Conservation (phyloP, 2,888 invertebrate species). For the Julus scandinavius region DNA sequence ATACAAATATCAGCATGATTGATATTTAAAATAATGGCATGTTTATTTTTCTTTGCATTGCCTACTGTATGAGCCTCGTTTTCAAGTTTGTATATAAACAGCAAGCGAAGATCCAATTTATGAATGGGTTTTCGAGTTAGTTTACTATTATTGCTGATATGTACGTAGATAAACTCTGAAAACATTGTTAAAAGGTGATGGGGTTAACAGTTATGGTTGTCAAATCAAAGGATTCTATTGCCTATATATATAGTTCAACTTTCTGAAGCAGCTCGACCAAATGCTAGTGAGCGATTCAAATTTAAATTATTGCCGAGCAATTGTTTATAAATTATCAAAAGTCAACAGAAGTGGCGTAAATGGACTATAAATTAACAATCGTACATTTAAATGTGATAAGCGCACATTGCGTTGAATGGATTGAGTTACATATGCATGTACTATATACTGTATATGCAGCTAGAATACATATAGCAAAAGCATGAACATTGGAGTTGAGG, state of each 20-base stretch:
- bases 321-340: constrained; percentile 1
- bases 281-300: neutral
- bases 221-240: neutral
- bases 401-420: neutral
- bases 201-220: constrained; percentile 9
- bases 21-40: too few species aligned
- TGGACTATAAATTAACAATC: neutral
- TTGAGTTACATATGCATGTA: too few species aligned
- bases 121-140: neutral
- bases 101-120: neutral
- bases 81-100: neutral
- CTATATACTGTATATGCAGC: too few species aligned
- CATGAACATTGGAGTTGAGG: too few species aligned
- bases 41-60: too few species aligned
- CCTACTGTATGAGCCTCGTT: neutral
- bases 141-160: neutral
- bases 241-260: constrained; percentile 10
- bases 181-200: constrained; percentile 19
- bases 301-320: constrained; percentile 6
- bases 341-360: neutral
- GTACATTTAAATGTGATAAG: neutral
- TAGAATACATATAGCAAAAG: too few species aligned
- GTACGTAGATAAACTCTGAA: neutral
- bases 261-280: neutral
- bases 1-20: too few species aligned